phyloP scores from a whole-genome alignment of 2,797 vertebrate species.

The Fratercula arctica region DNA sequence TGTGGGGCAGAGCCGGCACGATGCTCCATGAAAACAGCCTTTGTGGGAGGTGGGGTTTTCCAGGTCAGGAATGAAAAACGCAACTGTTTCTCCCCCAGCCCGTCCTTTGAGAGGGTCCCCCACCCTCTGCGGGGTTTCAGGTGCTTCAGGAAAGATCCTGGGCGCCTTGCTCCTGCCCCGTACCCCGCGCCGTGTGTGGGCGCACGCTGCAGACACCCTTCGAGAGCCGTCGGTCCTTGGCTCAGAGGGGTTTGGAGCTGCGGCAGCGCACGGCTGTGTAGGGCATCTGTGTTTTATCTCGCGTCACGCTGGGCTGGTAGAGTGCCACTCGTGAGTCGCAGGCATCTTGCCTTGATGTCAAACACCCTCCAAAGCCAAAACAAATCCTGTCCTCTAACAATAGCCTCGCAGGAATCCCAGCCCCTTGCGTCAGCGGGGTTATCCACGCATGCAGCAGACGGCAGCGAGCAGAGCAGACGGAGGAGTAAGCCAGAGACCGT shows the following conservation, averaged over 20 bases:
- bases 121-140: accelerated
- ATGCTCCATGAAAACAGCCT: too few relatives aligned
- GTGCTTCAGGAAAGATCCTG: not conserved
- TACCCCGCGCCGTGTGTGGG: accelerated
- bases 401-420: not conserved
- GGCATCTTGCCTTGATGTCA: not conserved
- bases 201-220: accelerated
- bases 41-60: not conserved
- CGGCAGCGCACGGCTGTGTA: accelerated
- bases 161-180: not conserved
- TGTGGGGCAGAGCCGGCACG: not conserved
- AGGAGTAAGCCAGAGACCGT: not conserved
- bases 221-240: accelerated
- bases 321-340: not conserved
- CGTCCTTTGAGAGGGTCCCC: not conserved
- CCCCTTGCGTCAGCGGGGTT: not conserved
- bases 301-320: not conserved
- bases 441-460: not conserved
- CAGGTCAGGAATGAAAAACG: accelerated
- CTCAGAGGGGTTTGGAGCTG: not conserved
- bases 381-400: not conserved
- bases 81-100: not conserved
- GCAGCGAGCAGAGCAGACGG: not conserved
- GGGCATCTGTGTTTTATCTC: conserved; percentile 17
- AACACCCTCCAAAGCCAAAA: not conserved